Evolutionary conservation across 2,797 vertebrate genomes (phyloP), one percentile per base, ranked within the genome.

Genomic region (Xiphorhynchus erythropygius): DNA sequence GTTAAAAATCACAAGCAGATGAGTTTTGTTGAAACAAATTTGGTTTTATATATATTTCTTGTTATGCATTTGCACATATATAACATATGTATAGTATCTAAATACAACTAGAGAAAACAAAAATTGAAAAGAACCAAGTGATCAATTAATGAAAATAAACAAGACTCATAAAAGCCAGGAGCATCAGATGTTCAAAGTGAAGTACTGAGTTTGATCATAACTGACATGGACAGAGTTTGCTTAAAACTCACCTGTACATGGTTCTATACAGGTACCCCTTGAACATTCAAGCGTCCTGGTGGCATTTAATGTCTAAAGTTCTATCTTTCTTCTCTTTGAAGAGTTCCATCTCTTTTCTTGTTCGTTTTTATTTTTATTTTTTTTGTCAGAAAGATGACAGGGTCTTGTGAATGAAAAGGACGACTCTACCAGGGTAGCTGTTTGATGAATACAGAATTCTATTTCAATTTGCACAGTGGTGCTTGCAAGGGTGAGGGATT

Each of bases 301-400:
- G 53, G 25, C 55, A 83, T 85, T 89, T 71, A 75, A 42, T 33
- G 16, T 37, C 55, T 74, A 50, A 79, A 84, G 25, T 42, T 90
- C 89, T 93, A 15, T 78, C 77, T 87, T 68, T 46, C 37, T 94
- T 90, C 35, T 73, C 23, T 94, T 84, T 91, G 89, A 88, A 90
- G 57, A 62, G 46, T 57, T 86, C 11, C 7, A 24, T 49, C 37
- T 75, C 24, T 89, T 89, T 88, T 60, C 10, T 37, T 70, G 8
- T 17, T 44, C 3, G 2, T 4, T 42, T 39, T 11, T 32, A 10
- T 21, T 44, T 50, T 50, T 67, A 32, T 24, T n/a, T 32, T 35
- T 18, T 57, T 67, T 18, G 1, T 28, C 24, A 46, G 49, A 56
- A 47, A 32, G 21, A 70, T 65, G 35, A 69, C 3, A 17, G 32